A percentile compares a stretch with the other conserved stretches of the same genome.
Evolutionary conservation across 64 coral and sea anemone genomes (phyloP).

Genomic region (Orbicella faveolata): DNA sequence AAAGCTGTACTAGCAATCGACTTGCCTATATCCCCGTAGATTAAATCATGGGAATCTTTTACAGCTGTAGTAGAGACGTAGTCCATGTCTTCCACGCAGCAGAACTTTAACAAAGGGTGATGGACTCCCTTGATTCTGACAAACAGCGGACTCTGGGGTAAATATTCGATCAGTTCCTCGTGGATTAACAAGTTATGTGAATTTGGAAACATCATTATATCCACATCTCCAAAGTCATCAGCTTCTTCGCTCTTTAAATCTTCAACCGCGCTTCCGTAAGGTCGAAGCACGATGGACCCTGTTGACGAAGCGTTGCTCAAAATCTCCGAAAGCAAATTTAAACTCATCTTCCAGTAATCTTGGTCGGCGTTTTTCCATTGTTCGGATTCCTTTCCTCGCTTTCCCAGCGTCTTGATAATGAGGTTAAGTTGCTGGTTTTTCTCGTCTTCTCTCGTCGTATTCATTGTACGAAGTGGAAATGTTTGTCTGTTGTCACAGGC

Average conservation of each 20-base stretch:
- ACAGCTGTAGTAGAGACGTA: slow-evolving; percentile 49
- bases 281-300: background rate
- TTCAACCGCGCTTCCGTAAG: slow-evolving; percentile 11
- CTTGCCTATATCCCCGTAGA: slow-evolving; percentile 21
- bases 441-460: too few relatives aligned
- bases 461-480: too few relatives aligned
- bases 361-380: background rate
- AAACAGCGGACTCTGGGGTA: slow-evolving; percentile 8
- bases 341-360: too few relatives aligned
- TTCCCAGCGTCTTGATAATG: background rate
- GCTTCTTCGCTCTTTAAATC: background rate
- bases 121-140: slow-evolving; percentile 35
- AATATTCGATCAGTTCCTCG: slow-evolving; percentile 27
- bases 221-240: slow-evolving; percentile 5
- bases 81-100: slow-evolving; percentile 29
- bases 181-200: background rate
- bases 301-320: too few relatives aligned
- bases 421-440: background rate
- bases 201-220: slow-evolving; percentile 1
- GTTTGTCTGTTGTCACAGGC: too few relatives aligned
- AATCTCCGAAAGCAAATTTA: too few relatives aligned
- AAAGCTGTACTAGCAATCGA: too few relatives aligned
- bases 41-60: slow-evolving; percentile 33
- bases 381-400: background rate
- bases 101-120: slow-evolving; percentile 52